Base-by-base conservation (phyloP, 2,797 vertebrate species). In the Rachycentron canadum region DNA sequence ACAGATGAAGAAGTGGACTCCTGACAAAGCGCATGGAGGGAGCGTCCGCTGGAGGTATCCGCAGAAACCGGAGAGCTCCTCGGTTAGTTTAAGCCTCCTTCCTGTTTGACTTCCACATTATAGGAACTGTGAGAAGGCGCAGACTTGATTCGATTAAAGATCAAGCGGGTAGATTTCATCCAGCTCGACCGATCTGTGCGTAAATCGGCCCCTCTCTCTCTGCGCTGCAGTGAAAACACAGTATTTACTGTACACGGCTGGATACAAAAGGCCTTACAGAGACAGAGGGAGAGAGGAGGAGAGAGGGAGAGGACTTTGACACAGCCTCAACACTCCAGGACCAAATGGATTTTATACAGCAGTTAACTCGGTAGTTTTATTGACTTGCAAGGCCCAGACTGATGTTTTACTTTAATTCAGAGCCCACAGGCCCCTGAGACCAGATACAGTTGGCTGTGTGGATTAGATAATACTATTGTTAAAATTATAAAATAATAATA, bases 81-180 rank as follows among this genome's bases (percentile, higher is more conserved):
- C 56, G 75, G 86, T 92, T 87, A 69, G 70, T 89, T 90, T 88
- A 85, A 87, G 78, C 73, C 86, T 87, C 81, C 68, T 90, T 92
- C 89, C 89, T 93, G 87, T 92, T 92, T 89, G 43, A 89, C 76
- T 87, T 91, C 67, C 81, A 89, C 75, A 77, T 88, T 85, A 84
- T 40, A 61, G 66, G 78, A 76, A 55, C 74, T 58, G 84, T 73
- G 75, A 82, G 73, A 59, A 77, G 65, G 72, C 7, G 13, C 67
- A 21, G 34, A 65, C 85, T 70, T 84, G 75, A 90, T 92, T 89
- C 78, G 68, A 78, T 86, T 69, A 83, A 28, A 76, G 43, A 88
- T 88, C 76, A 82, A 82, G 83, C 34, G 26, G 69, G 52, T 83
- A 36, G 61, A 69, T 88, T 85, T 81, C 32, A 16, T 50, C 28